Percentiles rank a stretch among this genome's conserved stretches.
Conservation (phyloP, 2,888 invertebrate genomes). For the Melanostoma scalare region DNA sequence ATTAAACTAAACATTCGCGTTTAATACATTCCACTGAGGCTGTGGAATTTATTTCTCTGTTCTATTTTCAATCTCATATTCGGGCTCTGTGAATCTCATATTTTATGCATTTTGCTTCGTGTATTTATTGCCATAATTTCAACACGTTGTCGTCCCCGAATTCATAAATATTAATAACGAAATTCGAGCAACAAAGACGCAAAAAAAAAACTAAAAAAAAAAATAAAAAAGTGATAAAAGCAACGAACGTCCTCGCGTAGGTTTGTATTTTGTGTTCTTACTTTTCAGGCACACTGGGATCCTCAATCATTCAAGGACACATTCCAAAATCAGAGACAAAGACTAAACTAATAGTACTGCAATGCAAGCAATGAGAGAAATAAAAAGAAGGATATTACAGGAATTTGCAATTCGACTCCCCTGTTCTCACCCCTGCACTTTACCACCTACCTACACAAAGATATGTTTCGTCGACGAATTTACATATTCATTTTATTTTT, state of each 20-base stretch:
- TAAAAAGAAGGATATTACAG: conserved; percentile 28
- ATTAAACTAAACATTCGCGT: conserved; percentile 45
- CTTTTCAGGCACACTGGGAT: neutral
- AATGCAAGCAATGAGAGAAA: conserved; percentile 19
- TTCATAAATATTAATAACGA: conserved; percentile 69
- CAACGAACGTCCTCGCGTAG: neutral
- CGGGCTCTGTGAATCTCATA: conserved; percentile 34
- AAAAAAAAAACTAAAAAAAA: neutral
- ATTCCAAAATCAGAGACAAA: conserved; percentile 39
- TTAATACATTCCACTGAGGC: conserved; percentile 44
- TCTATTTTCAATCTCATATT: conserved; percentile 2
- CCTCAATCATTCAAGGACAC: conserved; percentile 51
- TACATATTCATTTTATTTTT: conserved; percentile 20
- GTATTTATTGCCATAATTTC: conserved; percentile 65
- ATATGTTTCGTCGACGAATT: conserved; percentile 13
- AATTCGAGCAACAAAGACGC: conserved; percentile 10
- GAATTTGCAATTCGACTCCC: conserved; percentile 31
- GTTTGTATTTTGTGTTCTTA: neutral
- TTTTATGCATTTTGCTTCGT: conserved; percentile 60
- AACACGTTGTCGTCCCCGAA: conserved; percentile 55
- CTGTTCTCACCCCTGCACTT: neutral
- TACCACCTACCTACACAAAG: neutral
- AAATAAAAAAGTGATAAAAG: conserved; percentile 12
- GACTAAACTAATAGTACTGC: conserved; percentile 34
- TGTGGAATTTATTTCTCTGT: conserved; percentile 49